Evolutionary conservation across 1,140 invertebrate species (phyloP).

Genomic region (Drosophila biarmipes): DNA sequence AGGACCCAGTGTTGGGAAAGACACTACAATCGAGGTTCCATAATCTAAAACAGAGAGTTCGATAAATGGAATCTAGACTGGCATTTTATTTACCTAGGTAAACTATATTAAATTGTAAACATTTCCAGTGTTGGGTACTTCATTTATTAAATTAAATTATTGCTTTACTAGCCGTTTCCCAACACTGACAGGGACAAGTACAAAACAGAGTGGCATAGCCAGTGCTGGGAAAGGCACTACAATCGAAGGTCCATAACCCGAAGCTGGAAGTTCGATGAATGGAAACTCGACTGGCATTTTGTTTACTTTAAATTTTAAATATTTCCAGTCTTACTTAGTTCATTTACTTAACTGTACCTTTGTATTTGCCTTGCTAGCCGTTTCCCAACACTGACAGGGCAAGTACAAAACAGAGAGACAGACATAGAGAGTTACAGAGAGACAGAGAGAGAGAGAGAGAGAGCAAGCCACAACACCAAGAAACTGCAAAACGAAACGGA

Average conservation of each 20-base stretch:
- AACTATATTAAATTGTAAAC: background rate
- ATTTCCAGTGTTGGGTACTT: background rate
- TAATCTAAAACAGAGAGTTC: background rate
- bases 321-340: too few species aligned
- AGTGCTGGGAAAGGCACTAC: too few species aligned
- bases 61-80: background rate
- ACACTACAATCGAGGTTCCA: background rate
- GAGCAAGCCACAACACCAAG: constrained; percentile 26
- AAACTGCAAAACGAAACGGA: constrained; percentile 2
- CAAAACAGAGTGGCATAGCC: background rate
- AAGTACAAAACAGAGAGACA: background rate
- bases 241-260: too few species aligned
- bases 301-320: too few species aligned
- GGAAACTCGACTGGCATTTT: too few species aligned
- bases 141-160: too few species aligned
- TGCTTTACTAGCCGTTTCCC: background rate
- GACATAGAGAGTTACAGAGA: background rate
- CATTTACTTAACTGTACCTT: too few species aligned
- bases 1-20: background rate
- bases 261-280: too few species aligned
- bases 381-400: constrained; percentile 22
- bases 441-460: constrained; percentile 6
- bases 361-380: too few species aligned
- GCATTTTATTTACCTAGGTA: background rate
- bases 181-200: constrained; percentile 20